Base-by-base conservation (phyloP, 2,797 vertebrate genomes). In the Pachyuromys duprasi region DNA sequence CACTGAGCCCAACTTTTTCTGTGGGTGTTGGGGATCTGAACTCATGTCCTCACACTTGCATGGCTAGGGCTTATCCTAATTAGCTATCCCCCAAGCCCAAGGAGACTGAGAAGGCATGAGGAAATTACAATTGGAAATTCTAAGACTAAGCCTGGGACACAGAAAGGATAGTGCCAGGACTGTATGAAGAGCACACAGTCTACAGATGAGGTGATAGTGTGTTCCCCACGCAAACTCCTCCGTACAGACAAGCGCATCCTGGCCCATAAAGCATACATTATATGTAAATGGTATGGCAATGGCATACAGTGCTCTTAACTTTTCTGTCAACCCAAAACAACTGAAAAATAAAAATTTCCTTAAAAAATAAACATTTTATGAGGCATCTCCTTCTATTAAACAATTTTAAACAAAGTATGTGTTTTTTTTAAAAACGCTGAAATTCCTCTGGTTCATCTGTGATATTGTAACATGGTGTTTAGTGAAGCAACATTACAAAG, bases 371-470 rank as follows among this genome's bases (percentile, higher is more conserved):
- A 24, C 1, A 2, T 90, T 81, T 74, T 42, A 81, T 63, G 33
- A 55, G 63, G 36, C 49, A 57, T 75, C 17, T 26, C 15, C 69
- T n/a, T 78, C 75, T 81, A 92, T 96, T 89, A 96, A 90, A 26
- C 69, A 79, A 89, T 95, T 92, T 90, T 62, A 95, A 80, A 63
- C 55, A 45, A 78, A 53, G 84, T 91, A 88, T 63, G 3, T 7
- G 55, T 39, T 67, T 74, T 57, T 5, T n/a, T 74, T 22, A 15
- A 83, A 42, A 39, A 26, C 14, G 4, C 53, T 20, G 42, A 31
- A 97, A 95, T 53, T 91, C 45, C 20, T n/a, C n/a, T 83, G 74
- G 12, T 89, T 93, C 75, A 92, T 89, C 67, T 90, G 12, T 84
- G 90, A 70, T 93, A 69, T 49, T 72, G 31, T 74, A 96, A 82